Evolutionary conservation across 2,797 vertebrate species (phyloP).

Genomic region (Denticeps clupeoides): DNA sequence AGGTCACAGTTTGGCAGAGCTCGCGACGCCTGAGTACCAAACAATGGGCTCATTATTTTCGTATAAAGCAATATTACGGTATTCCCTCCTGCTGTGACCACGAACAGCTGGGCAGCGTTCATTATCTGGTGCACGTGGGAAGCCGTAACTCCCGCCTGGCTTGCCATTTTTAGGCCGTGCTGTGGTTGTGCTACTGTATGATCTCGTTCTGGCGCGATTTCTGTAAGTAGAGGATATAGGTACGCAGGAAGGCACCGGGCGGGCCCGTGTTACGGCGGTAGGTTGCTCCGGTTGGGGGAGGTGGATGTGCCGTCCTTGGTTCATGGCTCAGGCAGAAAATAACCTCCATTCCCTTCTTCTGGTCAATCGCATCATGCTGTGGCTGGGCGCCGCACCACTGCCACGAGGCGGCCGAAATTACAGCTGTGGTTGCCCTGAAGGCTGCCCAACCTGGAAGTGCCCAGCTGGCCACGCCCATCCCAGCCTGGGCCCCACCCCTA

Average conservation of each 20-base stretch:
- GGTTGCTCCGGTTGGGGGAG: no score
- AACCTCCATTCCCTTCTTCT: slow-evolving; percentile 47
- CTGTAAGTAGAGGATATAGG: no score
- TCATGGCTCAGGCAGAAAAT: slow-evolving; percentile 29
- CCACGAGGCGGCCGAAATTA: slow-evolving; percentile 61
- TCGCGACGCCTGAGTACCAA: not conserved
- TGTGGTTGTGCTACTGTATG: no score
- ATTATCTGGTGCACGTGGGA: no score
- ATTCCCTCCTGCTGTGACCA: not conserved
- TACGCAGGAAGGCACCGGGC: no score
- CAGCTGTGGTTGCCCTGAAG: slow-evolving; percentile 36
- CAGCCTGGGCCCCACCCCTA: slow-evolving; percentile 27
- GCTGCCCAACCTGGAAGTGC: slow-evolving; percentile 45
- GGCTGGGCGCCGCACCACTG: slow-evolving; percentile 51
- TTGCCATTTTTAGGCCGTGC: no score
- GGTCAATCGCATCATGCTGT: slow-evolving; percentile 52
- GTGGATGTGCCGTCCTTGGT: no score
- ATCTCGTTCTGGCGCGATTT: no score
- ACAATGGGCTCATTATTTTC: slow-evolving; percentile 3
- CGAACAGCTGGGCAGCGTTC: not conserved
- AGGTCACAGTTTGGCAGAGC: slow-evolving; percentile 33
- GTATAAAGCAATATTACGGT: slow-evolving; percentile 2
- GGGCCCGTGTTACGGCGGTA: no score
- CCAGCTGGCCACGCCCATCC: slow-evolving; percentile 35
- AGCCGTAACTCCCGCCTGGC: no score